Evolutionary conservation across 64 coral and sea anemone genomes (phyloP).

Genomic region (Actinia tenebrosa): DNA sequence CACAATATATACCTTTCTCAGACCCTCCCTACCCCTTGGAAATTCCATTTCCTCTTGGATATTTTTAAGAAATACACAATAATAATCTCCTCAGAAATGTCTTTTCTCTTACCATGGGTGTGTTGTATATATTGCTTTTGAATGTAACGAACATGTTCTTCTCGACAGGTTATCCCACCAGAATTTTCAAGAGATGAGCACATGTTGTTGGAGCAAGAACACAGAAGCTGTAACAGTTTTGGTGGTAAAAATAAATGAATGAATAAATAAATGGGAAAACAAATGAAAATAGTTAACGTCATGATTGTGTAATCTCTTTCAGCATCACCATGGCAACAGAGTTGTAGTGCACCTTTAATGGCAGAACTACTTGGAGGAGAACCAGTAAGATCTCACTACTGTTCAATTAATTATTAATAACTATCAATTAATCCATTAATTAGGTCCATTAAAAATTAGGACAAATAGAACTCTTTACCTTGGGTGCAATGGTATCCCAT

Average conservation of each 20-base stretch:
- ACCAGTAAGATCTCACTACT: not conserved
- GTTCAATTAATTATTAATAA: not conserved
- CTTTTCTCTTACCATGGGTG: not conserved
- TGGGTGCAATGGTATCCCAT: no score
- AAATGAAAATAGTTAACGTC: not conserved
- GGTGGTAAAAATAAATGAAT: not conserved
- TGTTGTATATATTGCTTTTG: not conserved
- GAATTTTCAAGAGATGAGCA: not conserved
- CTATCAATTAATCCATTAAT: no score
- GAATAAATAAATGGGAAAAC: not conserved
- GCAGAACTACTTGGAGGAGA: slow-evolving; percentile 1
- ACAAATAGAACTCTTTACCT: no score
- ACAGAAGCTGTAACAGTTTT: not conserved
- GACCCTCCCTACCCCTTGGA: no score
- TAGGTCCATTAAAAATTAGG: no score
- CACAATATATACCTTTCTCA: no score
- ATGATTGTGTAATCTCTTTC: not conserved
- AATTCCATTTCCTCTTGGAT: no score
- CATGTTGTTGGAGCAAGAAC: not conserved
- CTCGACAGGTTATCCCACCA: not conserved
- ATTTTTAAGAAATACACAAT: no score
- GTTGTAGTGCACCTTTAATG: not conserved
- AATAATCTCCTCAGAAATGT: no score
- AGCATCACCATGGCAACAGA: slow-evolving; percentile 10
- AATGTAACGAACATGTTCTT: not conserved